Evolutionary conservation across 2,888 invertebrate genomes (phyloP).

Genomic region (Oscheius sp.): DNA sequence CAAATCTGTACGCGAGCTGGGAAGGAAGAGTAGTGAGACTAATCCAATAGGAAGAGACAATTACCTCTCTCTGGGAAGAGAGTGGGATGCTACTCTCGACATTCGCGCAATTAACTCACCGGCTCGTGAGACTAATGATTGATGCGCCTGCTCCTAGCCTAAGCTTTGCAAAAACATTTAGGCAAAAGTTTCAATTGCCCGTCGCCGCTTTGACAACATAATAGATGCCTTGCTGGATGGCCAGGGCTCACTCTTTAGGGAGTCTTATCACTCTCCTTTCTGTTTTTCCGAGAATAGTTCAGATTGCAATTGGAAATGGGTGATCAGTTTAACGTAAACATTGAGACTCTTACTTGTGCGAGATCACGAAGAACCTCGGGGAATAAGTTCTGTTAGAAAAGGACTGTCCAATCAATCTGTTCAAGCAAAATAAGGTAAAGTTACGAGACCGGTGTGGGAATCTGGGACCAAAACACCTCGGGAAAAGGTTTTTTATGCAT

Average conservation of each 20-base stretch:
- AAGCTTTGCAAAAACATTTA: neutral
- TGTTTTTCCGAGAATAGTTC: neutral
- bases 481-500: neutral
- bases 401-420: neutral
- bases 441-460: neutral
- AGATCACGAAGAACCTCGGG: neutral
- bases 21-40: neutral
- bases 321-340: neutral
- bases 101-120: conserved; percentile 6
- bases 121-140: conserved; percentile 4
- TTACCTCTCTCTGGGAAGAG: neutral
- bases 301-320: conserved; percentile 1
- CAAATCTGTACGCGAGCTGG: too few relatives aligned
- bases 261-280: neutral
- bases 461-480: neutral
- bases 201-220: conserved; percentile 8
- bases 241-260: neutral
- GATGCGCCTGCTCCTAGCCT: neutral
- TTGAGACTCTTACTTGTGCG: neutral
- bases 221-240: conserved; percentile 4
- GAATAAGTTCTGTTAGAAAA: neutral
- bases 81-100: neutral
- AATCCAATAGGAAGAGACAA: neutral
- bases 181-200: conserved; percentile 4
- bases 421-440: neutral